Evolutionary conservation across 2,888 invertebrate species (phyloP), one percentile per base, ranked within the genome.

Genomic region (Cephus sareptanus): DNA sequence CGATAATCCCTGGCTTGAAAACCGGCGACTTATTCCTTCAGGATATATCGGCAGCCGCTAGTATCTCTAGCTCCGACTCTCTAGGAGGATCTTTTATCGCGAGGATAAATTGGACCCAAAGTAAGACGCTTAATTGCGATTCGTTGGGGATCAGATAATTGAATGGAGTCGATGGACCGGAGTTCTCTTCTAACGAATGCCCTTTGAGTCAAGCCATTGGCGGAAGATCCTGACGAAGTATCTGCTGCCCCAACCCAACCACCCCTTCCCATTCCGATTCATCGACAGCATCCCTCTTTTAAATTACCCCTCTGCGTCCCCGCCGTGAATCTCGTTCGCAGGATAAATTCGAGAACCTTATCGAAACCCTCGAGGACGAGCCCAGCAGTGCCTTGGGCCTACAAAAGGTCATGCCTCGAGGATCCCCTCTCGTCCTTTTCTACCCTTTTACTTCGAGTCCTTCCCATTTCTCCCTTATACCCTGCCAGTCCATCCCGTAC

Each of bases 151-250:
- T 85, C 74, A 82, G 85, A 84, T 86, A 85, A 85, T 85, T 84
- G 85, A 85, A 83, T 79, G 81, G 80, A 81, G 83, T 81, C 80
- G 80, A 73, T 74, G 71, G 75, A 76, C 80, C 79, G 79, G 77
- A 71, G 31, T 15, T 34, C 71, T 71, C 71, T 74, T 76, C 79
- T 80, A 81, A 85, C 85, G 81, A 83, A 83, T 34, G 31, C 71
- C 31, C 71, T 71, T 71, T 12, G 79, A 79, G 81, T 56, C 70
- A 76, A 71, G 76, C 77, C 77, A 77, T 83, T 78, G 75, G 81
- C 37, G 81, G 79, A 78, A 81, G 79, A 83, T 75, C 81, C 78
- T 84, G 84, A 85, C 84, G 85, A 81, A 84, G 84, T 80, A 84
- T 84, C 84, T 81, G 79, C 81, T 84, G 80, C 83, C 84, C 79